Percentiles rank a stretch among this genome's conserved stretches.
phyloP scores from a whole-genome alignment of 2,797 vertebrate species.

The Carduelis carduelis region DNA sequence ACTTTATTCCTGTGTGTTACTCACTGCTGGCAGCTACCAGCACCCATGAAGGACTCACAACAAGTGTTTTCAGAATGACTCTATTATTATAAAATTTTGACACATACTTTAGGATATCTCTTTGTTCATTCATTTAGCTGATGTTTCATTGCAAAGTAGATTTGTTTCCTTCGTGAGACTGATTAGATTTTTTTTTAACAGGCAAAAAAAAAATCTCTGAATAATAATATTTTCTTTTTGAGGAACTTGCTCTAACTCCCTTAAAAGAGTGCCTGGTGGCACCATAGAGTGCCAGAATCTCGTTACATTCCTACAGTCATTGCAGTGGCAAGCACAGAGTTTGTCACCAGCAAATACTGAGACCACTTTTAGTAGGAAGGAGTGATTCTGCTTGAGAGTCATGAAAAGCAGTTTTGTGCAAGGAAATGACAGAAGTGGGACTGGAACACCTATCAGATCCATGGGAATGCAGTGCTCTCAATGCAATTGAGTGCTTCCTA shows the following conservation, averaged over 20 bases:
- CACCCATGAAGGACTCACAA: neutral
- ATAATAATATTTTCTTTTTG: neutral
- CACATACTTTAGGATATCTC: neutral
- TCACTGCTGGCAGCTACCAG: neutral
- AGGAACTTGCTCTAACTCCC: neutral
- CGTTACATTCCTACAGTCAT: neutral
- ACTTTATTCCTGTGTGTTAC: neutral
- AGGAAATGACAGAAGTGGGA: neutral
- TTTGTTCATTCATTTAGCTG: neutral
- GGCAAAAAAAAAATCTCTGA: neutral
- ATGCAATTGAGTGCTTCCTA: neutral
- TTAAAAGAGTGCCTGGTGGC: neutral
- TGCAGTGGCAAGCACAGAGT: neutral
- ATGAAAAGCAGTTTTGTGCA: slow-evolving; percentile 16
- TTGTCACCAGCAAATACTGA: neutral
- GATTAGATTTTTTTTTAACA: neutral
- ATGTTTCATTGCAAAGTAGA: neutral
- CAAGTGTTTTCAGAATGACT: neutral
- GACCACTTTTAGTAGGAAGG: neutral
- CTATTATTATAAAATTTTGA: too few species aligned
- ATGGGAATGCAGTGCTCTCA: neutral
- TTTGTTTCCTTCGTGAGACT: neutral
- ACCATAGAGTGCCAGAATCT: neutral
- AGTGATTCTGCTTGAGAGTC: neutral
- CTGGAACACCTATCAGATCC: neutral